phyloP scores from a whole-genome alignment of 2,888 invertebrate species.

The Resseliella maxima region DNA sequence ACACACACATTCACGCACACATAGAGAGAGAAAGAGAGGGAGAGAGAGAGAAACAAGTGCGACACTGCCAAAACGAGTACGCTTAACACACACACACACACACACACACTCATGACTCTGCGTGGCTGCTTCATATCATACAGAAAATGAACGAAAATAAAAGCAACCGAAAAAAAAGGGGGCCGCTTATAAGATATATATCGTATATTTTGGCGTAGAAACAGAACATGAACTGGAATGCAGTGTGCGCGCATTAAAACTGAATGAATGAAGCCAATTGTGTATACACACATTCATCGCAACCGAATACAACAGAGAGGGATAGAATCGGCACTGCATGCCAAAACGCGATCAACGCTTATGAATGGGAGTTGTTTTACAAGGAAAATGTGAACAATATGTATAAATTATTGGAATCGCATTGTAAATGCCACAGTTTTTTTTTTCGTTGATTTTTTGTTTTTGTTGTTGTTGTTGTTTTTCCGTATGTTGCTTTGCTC shows the following conservation, averaged over 20 bases:
- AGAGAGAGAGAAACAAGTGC: no score
- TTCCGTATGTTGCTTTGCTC: neutral
- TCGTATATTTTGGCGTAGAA: slow-evolving; percentile 53
- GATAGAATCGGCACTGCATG: neutral
- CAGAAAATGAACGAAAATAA: slow-evolving; percentile 44
- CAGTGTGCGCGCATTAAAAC: slow-evolving; percentile 51
- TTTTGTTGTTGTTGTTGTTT: neutral
- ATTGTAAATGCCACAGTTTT: slow-evolving; percentile 22
- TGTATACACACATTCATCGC: neutral
- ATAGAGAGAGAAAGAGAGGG: no score
- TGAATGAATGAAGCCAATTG: slow-evolving; percentile 49
- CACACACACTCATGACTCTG: neutral
- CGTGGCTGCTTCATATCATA: neutral
- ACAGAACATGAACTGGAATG: slow-evolving; percentile 45
- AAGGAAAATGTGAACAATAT: slow-evolving; percentile 46
- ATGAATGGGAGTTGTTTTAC: slow-evolving; percentile 41
- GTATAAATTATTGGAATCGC: slow-evolving; percentile 50
- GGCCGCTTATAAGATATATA: slow-evolving; percentile 51
- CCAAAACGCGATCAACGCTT: neutral
- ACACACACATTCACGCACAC: neutral
- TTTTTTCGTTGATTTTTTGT: neutral
- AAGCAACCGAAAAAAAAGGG: slow-evolving; percentile 22
- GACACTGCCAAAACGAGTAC: neutral
- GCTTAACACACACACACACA: neutral
- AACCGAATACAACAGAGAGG: neutral